phyloP scores from a whole-genome alignment of 2,888 invertebrate species.

The Ethmia dodecea region DNA sequence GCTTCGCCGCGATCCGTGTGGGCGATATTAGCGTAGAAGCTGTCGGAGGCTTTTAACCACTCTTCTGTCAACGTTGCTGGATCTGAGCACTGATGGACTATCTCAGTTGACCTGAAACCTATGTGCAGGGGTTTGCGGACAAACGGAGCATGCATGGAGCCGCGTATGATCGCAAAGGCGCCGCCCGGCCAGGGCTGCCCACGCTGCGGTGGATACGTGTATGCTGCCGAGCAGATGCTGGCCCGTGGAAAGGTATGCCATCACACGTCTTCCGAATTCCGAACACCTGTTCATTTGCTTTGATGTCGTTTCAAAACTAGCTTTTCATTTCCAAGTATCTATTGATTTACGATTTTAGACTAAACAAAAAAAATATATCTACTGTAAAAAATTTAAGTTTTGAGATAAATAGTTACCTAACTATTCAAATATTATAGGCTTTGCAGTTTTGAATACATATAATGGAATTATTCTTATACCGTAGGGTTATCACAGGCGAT shows the following conservation, averaged over 20 bases:
- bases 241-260: conserved; percentile 87
- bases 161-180: conserved; percentile 86
- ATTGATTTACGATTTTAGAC: too few species aligned
- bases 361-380: not conserved
- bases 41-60: conserved; percentile 68
- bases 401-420: not conserved
- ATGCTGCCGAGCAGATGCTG: conserved; percentile 95
- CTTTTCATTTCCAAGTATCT: not conserved
- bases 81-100: conserved; percentile 24
- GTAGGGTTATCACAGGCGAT: conserved; percentile 93
- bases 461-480: conserved; percentile 37
- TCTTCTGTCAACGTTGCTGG: conserved; percentile 67
- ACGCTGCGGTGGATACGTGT: conserved; percentile 92
- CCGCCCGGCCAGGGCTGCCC: conserved; percentile 93
- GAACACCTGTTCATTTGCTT: not conserved
- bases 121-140: conserved; percentile 66
- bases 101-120: conserved; percentile 33
- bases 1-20: conserved; percentile 69
- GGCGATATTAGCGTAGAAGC: conserved; percentile 53
- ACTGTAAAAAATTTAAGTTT: too few species aligned
- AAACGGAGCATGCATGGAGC: conserved; percentile 82
- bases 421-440: too few species aligned
- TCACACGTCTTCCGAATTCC: not conserved
- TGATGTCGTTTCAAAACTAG: not conserved
- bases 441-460: not conserved